phyloP scores from a whole-genome alignment of 2,113 vertebrate genomes.

The Sceloporus tristichus region DNA sequence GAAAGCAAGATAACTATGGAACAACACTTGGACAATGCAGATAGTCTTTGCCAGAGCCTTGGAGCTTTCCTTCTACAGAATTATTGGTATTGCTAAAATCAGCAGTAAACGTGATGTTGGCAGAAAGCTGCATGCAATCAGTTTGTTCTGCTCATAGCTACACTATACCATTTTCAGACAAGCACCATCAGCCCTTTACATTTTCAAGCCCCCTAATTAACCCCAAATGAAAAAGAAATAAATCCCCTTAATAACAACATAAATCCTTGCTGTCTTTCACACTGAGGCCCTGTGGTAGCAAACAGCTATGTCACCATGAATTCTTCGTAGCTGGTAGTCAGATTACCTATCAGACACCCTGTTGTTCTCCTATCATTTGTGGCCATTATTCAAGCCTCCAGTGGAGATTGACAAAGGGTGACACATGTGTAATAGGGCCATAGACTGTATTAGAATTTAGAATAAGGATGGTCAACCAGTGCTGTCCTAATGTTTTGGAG shows the following conservation, averaged over 20 bases:
- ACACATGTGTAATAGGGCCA: background rate
- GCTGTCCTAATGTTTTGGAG: too few species aligned
- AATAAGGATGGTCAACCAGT: too few species aligned
- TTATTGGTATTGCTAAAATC: slow-evolving; percentile 45
- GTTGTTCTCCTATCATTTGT: background rate
- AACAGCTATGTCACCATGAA: slow-evolving; percentile 55
- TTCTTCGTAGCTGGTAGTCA: slow-evolving; percentile 33
- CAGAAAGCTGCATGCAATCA: slow-evolving; percentile 43
- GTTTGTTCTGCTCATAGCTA: slow-evolving; percentile 8
- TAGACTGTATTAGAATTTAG: background rate
- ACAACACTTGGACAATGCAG: background rate
- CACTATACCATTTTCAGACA: slow-evolving; percentile 52
- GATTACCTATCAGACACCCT: slow-evolving; percentile 17
- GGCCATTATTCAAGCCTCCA: background rate
- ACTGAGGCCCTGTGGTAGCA: slow-evolving; percentile 44
- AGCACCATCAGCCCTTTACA: slow-evolving; percentile 63
- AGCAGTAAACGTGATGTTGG: slow-evolving; percentile 35
- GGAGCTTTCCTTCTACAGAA: background rate
- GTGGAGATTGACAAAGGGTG: background rate
- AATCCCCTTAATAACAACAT: slow-evolving; percentile 71
- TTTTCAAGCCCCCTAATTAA: slow-evolving; percentile 74
- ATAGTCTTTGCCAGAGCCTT: background rate
- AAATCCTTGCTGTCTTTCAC: slow-evolving; percentile 61
- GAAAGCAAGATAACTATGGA: slow-evolving; percentile 3
- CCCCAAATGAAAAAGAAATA: slow-evolving; percentile 72